Evolutionary conservation across 2,888 invertebrate genomes (phyloP), one percentile per base, ranked within the genome.

Genomic region (Halictus quadricinctus): DNA sequence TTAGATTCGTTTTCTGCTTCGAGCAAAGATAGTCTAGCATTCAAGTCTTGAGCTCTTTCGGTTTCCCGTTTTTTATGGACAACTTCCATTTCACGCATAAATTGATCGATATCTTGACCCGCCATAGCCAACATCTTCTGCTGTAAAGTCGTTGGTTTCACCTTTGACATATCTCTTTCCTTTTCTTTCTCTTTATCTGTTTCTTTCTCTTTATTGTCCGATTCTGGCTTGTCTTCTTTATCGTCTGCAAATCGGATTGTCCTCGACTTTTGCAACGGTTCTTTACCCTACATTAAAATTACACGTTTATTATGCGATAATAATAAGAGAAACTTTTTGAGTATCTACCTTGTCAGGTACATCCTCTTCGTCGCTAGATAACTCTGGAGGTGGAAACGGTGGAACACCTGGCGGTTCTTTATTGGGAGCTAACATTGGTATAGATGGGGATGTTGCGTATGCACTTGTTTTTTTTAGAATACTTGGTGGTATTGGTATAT

Each of bases 41-140:
- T 96, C 75, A 96, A 95, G 92, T 96, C 96, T 29, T 96, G 96
- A 0, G 96, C 96, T 89, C 96, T 95, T 90, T 97, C 97, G n/a
- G 96, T 95, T 92, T 96, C 97, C 86, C 97, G 96, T 93, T 97
- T 97, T 92, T 96, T 96, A 89, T 97, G 97, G 0, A 97, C 97
- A 85, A 97, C 97, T 95, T 98, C 98, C 97, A 97, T 98, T 95
- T 98, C 98, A 92, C 98, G 97, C 97, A 98, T 98, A 91, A 98
- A 98, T 87, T 97, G 97, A 91, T 98, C 98, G 36, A 98, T 97
- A 92, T 98, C 98, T 95, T 98, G 98, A 0, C 98, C 98, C 18
- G 98, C 97, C 92, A 98, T 96, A n/a, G 97, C 97, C 91, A 98
- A 95, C 98, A 98, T 98, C 90, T 97, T 97, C 91, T 98, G 97